Conservation (phyloP, 2,888 invertebrate species). For the Peribatodes rhomboidaria region DNA sequence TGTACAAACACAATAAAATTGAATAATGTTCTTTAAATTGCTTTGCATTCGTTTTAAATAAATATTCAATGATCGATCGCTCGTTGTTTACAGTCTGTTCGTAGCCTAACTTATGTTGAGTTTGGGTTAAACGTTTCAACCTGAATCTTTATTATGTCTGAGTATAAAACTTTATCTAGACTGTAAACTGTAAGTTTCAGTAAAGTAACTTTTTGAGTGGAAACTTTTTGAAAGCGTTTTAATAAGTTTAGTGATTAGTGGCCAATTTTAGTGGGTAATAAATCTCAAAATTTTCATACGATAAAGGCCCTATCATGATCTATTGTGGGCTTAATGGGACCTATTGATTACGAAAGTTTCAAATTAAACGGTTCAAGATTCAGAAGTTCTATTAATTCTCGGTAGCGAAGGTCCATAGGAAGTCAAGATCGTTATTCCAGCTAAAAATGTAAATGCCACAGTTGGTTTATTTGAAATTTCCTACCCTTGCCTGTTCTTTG, state of each 20-base stretch:
- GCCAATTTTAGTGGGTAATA: conserved; percentile 12
- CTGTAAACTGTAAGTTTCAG: conserved; percentile 16
- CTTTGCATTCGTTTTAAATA: too few relatives aligned
- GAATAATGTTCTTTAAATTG: too few relatives aligned
- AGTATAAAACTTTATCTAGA: conserved; percentile 21
- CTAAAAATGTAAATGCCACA: background rate
- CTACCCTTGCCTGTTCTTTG: background rate
- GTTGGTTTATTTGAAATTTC: background rate
- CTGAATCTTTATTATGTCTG: conserved; percentile 23
- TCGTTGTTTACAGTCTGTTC: background rate
- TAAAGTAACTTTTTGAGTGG: background rate
- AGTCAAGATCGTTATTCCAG: background rate
- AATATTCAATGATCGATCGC: too few relatives aligned
- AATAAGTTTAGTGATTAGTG: conserved; percentile 13
- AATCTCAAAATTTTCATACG: conserved; percentile 16
- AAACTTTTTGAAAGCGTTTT: conserved; percentile 10
- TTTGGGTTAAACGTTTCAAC: conserved; percentile 22
- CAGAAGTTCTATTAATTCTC: background rate
- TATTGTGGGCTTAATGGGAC: conserved; percentile 12
- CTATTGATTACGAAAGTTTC: conserved; percentile 14
- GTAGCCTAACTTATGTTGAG: conserved; percentile 11
- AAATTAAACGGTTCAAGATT: conserved; percentile 9
- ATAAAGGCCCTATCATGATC: conserved; percentile 15
- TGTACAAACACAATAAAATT: too few relatives aligned
- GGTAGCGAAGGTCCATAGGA: conserved; percentile 1